A percentile compares a stretch with the other conserved stretches of the same genome.
Evolutionary conservation across 35 echinoderm and acorn worm species (phyloP).

Genomic region (Apostichopus californicus): DNA sequence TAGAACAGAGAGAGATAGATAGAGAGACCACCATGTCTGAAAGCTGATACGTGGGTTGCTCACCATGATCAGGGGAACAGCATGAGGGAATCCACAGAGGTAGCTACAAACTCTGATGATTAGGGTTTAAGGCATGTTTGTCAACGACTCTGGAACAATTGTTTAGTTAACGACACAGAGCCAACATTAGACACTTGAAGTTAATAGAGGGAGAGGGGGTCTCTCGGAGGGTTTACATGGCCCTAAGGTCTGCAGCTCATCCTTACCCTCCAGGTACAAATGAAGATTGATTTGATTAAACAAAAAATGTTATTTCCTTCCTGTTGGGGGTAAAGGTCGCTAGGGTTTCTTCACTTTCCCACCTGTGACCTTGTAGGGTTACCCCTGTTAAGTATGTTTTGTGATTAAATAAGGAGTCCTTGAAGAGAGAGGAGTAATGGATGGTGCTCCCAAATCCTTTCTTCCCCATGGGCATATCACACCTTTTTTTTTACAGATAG

Average conservation of each 20-base stretch:
- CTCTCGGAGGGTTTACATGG: not conserved
- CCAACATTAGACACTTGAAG: constrained; percentile 33
- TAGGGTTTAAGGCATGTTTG: constrained; percentile 43
- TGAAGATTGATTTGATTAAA: constrained; percentile 51
- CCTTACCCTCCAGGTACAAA: constrained; percentile 34
- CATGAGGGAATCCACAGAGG: constrained; percentile 11
- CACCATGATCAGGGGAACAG: not conserved
- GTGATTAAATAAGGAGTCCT: constrained; percentile 45
- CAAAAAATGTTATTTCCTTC: constrained; percentile 35
- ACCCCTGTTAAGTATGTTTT: constrained; percentile 53
- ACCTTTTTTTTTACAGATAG: not conserved
- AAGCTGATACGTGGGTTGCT: not conserved
- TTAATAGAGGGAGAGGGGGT: not conserved
- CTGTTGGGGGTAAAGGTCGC: constrained; percentile 32
- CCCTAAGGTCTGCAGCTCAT: not conserved
- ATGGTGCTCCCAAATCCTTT: not conserved
- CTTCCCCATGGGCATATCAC: not conserved
- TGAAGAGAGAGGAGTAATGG: not conserved
- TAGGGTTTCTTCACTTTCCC: constrained; percentile 31
- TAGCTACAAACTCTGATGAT: not conserved
- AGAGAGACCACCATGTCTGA: constrained; percentile 18
- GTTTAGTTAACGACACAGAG: constrained; percentile 37
- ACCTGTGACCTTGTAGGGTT: constrained; percentile 38
- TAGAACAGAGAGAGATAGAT: too few species aligned
- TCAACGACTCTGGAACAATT: constrained; percentile 33